Evolutionary conservation across 1,140 invertebrate genomes (phyloP).

Genomic region (Zophobas morio): DNA sequence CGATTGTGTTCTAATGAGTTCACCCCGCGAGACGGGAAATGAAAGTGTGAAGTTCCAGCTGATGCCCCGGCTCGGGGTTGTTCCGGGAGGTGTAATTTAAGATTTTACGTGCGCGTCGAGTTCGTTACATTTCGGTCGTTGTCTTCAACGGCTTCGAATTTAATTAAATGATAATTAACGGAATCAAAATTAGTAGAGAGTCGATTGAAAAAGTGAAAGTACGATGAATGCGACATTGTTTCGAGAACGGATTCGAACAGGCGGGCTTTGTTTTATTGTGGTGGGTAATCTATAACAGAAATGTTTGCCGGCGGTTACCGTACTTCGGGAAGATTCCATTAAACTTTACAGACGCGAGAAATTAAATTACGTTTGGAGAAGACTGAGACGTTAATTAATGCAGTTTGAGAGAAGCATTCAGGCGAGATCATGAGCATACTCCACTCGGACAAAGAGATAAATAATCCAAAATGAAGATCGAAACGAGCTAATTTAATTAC

Average conservation of each 20-base stretch:
- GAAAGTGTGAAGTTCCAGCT: conserved; percentile 16
- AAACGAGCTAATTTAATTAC: too few relatives aligned
- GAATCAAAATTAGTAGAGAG: conserved; percentile 11
- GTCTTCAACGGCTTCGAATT: background rate
- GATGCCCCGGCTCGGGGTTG: background rate
- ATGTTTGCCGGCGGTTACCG: conserved; percentile 1
- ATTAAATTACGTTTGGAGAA: conserved; percentile 33
- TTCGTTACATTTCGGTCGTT: background rate
- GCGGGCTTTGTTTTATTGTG: conserved; percentile 8
- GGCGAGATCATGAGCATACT: conserved; percentile 9
- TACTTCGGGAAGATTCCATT: conserved; percentile 33
- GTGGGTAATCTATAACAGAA: conserved; percentile 9
- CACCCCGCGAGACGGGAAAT: background rate
- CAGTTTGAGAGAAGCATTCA: conserved; percentile 31
- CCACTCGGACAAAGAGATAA: conserved; percentile 20
- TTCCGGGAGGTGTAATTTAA: conserved; percentile 6
- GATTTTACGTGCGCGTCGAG: conserved; percentile 3
- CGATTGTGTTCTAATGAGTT: background rate
- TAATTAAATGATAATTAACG: conserved; percentile 2
- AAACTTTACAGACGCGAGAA: conserved; percentile 39
- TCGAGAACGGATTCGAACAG: background rate
- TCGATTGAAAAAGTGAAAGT: background rate
- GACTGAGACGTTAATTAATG: conserved; percentile 39
- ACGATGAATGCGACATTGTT: conserved; percentile 2
- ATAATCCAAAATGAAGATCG: background rate